Base-by-base conservation (phyloP, 2,113 vertebrate species). In the Xenus cinereus region DNA sequence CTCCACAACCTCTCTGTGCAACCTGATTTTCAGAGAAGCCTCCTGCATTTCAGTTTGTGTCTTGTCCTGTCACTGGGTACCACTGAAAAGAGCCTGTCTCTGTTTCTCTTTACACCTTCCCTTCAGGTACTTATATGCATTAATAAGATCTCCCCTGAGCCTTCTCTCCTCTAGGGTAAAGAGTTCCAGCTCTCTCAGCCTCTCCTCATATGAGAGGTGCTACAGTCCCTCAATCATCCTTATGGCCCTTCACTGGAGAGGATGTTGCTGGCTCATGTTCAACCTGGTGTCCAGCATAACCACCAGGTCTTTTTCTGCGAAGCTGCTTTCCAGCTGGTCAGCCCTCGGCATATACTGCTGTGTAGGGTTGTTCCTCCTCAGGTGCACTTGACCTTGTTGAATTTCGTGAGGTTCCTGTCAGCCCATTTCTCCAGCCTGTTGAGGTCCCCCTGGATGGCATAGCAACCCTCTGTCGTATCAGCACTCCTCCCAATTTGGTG, bases 211-310 rank as follows among this genome's bases (percentile, higher is more conserved):
- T 9, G 13, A 4, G 39, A 71, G 9, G 12, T 46, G 7, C 4
- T 91, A 19, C 22, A 10, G 17, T 22, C 7, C 27, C 10, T 50
- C 13, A 17, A 8, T n/a, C 17, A 33, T 28, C 24, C 16, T 56
- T 16, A 30, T 9, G 10, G 8, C 20, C n/a, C 14, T 81, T 67
- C 8, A 0, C 21, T 75, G 50, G 21, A 84, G 28, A 23, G 6
- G 32, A 46, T 0, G 0, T 53, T 68, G 30, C 16, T 27, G 43
- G 22, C 10, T 53, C 10, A 3, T 48, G 21, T 30, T 80, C 57
- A 71, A 5, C 23, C 37, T 59, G 14, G 5, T 39, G 27, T 63
- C 23, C 43, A n/a, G 17, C 14, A 68, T 37, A 78, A 64, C 3
- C 17, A 59, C 8, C 13, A 57, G 14, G 23, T 46, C n/a, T 22